Evolutionary conservation across 2,888 invertebrate genomes (phyloP).

Genomic region (Saturnia japonica): DNA sequence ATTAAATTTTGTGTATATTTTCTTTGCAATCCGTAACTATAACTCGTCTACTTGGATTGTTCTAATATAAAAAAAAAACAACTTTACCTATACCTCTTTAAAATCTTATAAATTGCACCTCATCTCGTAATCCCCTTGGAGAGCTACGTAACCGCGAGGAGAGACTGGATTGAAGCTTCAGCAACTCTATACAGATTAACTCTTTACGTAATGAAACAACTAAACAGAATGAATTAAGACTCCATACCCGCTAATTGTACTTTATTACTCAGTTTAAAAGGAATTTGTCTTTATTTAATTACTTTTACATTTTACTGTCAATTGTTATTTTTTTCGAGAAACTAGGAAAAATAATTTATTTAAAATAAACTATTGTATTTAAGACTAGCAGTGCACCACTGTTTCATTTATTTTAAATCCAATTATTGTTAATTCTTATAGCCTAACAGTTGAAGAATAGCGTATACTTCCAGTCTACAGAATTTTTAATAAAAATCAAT

Average conservation of each 20-base stretch:
- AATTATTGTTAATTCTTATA: too few species aligned
- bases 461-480: too few species aligned
- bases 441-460: too few species aligned
- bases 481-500: too few species aligned
- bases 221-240: conserved; percentile 9
- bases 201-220: conserved; percentile 21
- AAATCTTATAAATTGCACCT: background rate
- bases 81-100: background rate
- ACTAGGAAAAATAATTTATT: background rate
- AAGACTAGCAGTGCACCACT: too few species aligned
- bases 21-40: too few species aligned
- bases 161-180: conserved; percentile 28
- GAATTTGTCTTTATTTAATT: background rate
- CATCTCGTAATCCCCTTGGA: conserved; percentile 23
- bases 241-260: background rate
- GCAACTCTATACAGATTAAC: conserved; percentile 28
- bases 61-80: background rate
- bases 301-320: background rate
- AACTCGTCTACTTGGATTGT: too few species aligned
- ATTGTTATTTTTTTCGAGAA: background rate
- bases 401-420: too few species aligned
- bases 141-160: conserved; percentile 27
- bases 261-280: background rate
- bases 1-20: too few species aligned
- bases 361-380: background rate